These are phyloP conservation scores for Camelus bactrianus DNA, from an alignment of 2,113 vertebrate genomes.

Conservation along the genomic window DNA sequence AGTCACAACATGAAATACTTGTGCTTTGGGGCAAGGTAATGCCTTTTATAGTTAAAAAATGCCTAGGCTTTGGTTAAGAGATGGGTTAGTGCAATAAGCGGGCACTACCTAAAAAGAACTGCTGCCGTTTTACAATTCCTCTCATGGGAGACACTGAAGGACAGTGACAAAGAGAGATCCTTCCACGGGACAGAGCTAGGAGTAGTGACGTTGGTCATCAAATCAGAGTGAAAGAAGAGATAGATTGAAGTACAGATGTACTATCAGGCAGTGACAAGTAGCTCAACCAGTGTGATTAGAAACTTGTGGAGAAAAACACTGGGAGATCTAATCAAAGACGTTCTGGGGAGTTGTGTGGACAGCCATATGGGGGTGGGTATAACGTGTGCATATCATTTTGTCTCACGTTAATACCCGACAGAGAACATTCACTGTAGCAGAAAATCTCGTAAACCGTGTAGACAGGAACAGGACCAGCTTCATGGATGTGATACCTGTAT, in stretches of 20 bases:
- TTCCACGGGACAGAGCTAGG: background rate
- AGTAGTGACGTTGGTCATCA: background rate
- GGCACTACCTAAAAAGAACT: background rate
- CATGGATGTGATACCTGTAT: background rate
- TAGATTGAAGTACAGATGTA: background rate
- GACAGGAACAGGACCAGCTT: background rate
- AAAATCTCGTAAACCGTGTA: background rate
- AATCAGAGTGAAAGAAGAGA: background rate
- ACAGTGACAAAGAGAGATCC: background rate
- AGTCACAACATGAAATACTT: background rate
- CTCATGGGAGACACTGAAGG: background rate
- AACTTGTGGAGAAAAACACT: background rate
- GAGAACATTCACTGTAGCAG: background rate
- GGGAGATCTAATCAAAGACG: background rate
- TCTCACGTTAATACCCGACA: background rate
- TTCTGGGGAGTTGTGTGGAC: background rate
- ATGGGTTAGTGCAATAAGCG: background rate
- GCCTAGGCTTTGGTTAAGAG: background rate
- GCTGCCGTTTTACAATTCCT: background rate
- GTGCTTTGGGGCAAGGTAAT: background rate
- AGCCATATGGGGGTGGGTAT: background rate
- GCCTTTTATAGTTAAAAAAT: background rate
- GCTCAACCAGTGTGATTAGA: background rate
- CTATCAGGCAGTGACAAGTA: background rate
- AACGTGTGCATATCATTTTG: background rate